A percentile compares a stretch with the other conserved stretches of the same genome.
phyloP scores from a whole-genome alignment of 2,888 invertebrate genomes.

The Callinectes sapidus region DNA sequence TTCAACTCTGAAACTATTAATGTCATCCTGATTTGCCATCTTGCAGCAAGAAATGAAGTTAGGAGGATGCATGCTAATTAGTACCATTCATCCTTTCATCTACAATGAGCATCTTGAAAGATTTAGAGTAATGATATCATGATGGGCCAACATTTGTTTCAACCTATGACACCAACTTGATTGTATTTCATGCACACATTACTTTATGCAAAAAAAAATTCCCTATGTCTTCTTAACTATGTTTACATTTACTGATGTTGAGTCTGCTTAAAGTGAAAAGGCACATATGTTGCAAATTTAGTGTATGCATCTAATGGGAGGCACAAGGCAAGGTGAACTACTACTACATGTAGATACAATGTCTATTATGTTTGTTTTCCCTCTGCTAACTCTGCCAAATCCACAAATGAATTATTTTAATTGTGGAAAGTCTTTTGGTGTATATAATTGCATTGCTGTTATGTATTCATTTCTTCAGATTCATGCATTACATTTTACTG shows the following conservation, averaged over 20 bases:
- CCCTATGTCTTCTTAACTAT: neutral
- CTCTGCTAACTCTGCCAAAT: conserved; percentile 10
- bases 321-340: neutral
- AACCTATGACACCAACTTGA: neutral
- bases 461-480: neutral
- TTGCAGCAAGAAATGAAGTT: neutral
- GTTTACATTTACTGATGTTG: conserved; percentile 1
- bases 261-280: neutral
- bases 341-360: neutral
- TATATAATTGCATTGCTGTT: neutral
- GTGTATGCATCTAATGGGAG: neutral
- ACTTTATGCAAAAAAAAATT: neutral
- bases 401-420: neutral
- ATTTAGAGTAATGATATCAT: neutral
- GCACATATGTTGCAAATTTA: neutral
- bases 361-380: neutral
- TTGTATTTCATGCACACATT: neutral
- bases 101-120: too few relatives aligned
- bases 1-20: neutral
- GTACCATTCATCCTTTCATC: too few relatives aligned
- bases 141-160: too few relatives aligned
- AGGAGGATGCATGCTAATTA: neutral
- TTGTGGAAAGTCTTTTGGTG: neutral
- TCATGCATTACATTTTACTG: neutral
- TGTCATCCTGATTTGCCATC: neutral